These are phyloP conservation scores for Carlito syrichta DNA, from an alignment of 2,113 vertebrate genomes.

Conservation along the genomic window DNA sequence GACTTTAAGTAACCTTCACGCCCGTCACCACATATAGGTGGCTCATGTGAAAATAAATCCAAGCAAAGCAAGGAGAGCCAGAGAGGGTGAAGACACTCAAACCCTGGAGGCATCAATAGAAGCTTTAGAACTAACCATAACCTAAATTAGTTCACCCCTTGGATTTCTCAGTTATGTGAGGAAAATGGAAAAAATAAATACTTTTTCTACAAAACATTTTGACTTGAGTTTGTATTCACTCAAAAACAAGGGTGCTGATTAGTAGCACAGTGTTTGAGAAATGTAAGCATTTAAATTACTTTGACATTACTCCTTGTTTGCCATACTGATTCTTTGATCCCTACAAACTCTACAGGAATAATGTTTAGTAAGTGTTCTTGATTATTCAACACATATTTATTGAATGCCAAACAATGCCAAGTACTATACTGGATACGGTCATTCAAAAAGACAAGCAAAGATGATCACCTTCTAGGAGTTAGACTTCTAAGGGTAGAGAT, in stretches of 20 bases:
- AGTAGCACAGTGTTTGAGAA: neutral
- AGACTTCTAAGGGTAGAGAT: neutral
- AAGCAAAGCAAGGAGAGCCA: neutral
- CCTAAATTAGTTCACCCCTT: neutral
- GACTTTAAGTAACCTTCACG: neutral
- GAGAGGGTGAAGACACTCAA: neutral
- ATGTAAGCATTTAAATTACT: neutral
- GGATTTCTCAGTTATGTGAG: neutral
- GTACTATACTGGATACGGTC: rapidly evolving
- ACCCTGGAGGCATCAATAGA: neutral
- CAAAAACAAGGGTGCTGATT: neutral
- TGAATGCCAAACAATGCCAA: neutral
- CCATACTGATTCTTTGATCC: neutral
- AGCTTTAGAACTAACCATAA: neutral
- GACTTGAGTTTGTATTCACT: neutral
- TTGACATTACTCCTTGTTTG: neutral
- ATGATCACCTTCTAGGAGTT: neutral
- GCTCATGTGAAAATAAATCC: neutral
- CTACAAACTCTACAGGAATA: rapidly evolving
- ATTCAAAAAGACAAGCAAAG: neutral
- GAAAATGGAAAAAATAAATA: neutral
- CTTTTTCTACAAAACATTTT: neutral
- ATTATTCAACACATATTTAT: neutral
- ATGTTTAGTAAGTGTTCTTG: neutral
- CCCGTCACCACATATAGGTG: rapidly evolving